Base-by-base conservation (phyloP, 2,797 vertebrate genomes). In the Carapus acus region DNA sequence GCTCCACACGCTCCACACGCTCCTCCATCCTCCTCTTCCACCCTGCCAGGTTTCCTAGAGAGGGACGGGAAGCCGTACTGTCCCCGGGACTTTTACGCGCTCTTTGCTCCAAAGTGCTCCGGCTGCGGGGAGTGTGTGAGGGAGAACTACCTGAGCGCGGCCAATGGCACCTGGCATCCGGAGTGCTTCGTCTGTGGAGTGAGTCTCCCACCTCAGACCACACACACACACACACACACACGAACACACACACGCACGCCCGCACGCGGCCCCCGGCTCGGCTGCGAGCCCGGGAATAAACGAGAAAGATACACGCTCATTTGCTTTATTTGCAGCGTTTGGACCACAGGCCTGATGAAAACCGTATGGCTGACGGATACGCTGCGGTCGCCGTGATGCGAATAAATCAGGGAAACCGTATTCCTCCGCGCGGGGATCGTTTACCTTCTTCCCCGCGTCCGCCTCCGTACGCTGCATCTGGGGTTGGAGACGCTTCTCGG, bases 121-220 rank as follows among this genome's bases (percentile, higher is more conserved):
- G 92, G 93, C 79, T 97, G 94, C 1, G 89, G 89, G 37, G 78
- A 83, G 38, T 73, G 91, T 0, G 89, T 96, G 69, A 79, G 34
- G 15, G 89, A 88, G 40, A 85, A 91, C 58, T 97, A 94, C 88
- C 88, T 96, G 75, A 90, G 89, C 0, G 93, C 92, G n/a, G 86
- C 92, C 79, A 84, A 91, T 53, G 83, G 84, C 1, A 86, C 91
- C 76, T 97, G 93, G 94, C 94, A 97, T 65, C 56, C 84, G 0
- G 89, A 94, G 50, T 97, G 94, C 87, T 96, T 97, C 14, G 91
- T 96, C 65, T 96, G 94, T 1, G 70, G 80, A 52, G 94, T 97
- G 77, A 90, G 94, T 62, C 49, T 55, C 49, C 54, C 60, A 65
- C 73, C 71, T 73, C 76, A 69, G 78, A 83, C 82, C 81, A 79